These are phyloP conservation scores for Argopecten irradians DNA, from an alignment of 1,140 invertebrate species.

Conservation along the genomic window DNA sequence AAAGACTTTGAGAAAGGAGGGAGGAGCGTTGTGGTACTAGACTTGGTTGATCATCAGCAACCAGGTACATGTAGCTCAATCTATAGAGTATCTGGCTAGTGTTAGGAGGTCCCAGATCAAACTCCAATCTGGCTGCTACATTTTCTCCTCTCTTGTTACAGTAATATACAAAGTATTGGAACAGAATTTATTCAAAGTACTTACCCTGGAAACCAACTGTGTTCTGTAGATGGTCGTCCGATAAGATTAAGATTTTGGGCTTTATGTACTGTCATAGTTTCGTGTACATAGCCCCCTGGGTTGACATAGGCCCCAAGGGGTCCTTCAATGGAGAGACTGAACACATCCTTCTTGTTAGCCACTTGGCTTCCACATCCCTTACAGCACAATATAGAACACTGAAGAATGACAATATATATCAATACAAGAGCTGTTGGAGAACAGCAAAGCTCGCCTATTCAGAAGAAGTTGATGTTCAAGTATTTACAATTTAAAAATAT, in stretches of 20 bases:
- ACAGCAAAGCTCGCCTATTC: too few relatives aligned
- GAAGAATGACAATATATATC: conserved; percentile 54
- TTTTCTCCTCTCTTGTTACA: background rate
- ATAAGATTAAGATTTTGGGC: conserved; percentile 81
- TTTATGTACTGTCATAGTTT: conserved; percentile 86
- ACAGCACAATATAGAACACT: conserved; percentile 84
- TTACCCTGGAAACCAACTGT: conserved; percentile 92
- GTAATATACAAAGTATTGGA: background rate
- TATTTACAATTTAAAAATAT: too few relatives aligned
- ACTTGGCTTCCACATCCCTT: conserved; percentile 81
- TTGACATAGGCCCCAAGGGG: conserved; percentile 90
- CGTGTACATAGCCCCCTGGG: conserved; percentile 87
- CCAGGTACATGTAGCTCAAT: too few relatives aligned
- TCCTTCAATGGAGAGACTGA: conserved; percentile 89
- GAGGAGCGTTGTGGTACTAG: background rate
- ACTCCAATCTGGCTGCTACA: too few relatives aligned
- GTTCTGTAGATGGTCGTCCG: conserved; percentile 82
- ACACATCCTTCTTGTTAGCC: conserved; percentile 84
- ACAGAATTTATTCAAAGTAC: background rate
- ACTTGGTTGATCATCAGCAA: too few relatives aligned
- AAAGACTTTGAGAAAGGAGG: too few relatives aligned
- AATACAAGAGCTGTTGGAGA: too few relatives aligned
- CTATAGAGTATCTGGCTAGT: too few relatives aligned
- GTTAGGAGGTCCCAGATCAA: too few relatives aligned
- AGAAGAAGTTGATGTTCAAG: too few relatives aligned